Conservation (phyloP, 2,797 vertebrate genomes). For the Pelodytes ibericus region DNA sequence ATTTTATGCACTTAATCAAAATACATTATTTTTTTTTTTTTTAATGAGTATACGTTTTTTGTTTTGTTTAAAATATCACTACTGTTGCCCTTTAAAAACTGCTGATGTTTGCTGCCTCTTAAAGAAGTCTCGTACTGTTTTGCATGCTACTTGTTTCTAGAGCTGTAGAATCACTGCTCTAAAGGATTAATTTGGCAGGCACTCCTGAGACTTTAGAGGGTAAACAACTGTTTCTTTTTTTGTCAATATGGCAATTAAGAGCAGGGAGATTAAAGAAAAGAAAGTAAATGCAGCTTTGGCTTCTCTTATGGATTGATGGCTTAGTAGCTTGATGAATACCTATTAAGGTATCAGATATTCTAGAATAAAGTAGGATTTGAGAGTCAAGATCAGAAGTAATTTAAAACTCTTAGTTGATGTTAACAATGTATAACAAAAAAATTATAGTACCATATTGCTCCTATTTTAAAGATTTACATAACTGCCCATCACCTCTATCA, state of each 20-base stretch:
- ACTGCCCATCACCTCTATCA: conserved; percentile 24
- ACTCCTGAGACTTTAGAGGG: conserved; percentile 73
- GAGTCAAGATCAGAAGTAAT: conserved; percentile 59
- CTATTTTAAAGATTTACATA: conserved; percentile 27
- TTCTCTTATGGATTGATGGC: conserved; percentile 66
- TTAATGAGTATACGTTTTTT: too few relatives aligned
- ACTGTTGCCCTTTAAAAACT: conserved; percentile 57
- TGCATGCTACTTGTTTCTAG: conserved; percentile 69
- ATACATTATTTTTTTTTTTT: too few relatives aligned
- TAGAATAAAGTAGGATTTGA: conserved; percentile 52
- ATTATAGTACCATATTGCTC: conserved; percentile 41
- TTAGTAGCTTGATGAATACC: conserved; percentile 66
- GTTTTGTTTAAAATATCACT: too few relatives aligned
- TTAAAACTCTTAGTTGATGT: conserved; percentile 48
- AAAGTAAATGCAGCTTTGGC: conserved; percentile 70
- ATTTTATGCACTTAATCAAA: too few relatives aligned
- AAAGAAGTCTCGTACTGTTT: conserved; percentile 65
- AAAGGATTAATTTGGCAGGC: conserved; percentile 76
- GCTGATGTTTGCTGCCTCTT: conserved; percentile 57
- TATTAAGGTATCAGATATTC: conserved; percentile 59
- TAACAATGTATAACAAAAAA: conserved; percentile 36
- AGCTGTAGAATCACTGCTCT: conserved; percentile 69
- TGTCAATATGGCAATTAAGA: conserved; percentile 78
- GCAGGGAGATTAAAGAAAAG: conserved; percentile 72
- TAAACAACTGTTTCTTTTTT: conserved; percentile 78